Conservation (phyloP, 2,113 vertebrate genomes). For the Pionites leucogaster region DNA sequence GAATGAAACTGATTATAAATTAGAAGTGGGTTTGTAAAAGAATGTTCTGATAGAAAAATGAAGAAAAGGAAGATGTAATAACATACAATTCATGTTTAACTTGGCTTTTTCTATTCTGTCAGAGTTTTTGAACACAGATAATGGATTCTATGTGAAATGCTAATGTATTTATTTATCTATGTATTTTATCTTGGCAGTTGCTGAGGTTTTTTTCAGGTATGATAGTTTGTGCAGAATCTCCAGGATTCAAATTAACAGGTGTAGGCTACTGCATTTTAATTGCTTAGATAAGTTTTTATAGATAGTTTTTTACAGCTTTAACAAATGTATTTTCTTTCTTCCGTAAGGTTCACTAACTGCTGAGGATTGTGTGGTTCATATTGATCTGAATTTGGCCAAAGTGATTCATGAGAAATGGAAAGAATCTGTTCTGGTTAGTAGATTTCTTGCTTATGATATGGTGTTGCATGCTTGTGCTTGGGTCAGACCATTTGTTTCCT, state of each 20-base stretch:
- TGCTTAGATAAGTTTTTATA: background rate
- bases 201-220: background rate
- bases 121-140: background rate
- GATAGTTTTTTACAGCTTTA: background rate
- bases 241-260: background rate
- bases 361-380: conserved; percentile 91
- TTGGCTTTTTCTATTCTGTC: background rate
- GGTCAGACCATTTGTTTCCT: background rate
- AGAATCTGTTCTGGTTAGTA: conserved; percentile 90
- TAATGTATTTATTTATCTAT: background rate
- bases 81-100: background rate
- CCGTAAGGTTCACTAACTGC: conserved; percentile 80
- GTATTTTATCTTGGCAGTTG: background rate
- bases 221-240: background rate
- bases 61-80: background rate
- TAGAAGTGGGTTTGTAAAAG: background rate
- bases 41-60: background rate
- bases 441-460: conserved; percentile 10
- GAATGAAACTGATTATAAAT: background rate
- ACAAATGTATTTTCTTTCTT: conserved; percentile 3
- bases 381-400: conserved; percentile 93
- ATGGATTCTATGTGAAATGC: background rate
- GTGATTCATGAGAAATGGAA: conserved; percentile 97
- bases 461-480: background rate
- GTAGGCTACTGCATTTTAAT: background rate